A percentile compares a stretch with the other conserved stretches of the same genome.
Conservation (phyloP, 2,113 vertebrate genomes). For the Mesitornis unicolor region DNA sequence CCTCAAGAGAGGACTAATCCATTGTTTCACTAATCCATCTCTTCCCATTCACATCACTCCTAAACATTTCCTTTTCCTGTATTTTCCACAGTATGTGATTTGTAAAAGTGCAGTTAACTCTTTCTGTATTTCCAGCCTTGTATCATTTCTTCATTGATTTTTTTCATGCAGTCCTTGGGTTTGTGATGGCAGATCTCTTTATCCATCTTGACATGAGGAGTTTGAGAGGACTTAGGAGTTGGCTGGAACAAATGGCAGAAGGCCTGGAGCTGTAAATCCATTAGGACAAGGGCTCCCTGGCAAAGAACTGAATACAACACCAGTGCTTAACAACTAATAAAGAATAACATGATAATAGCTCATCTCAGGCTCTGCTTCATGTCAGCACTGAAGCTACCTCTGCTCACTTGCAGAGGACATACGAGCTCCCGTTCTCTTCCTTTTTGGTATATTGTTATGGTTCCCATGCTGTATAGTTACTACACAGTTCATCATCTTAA, state of each 20-base stretch:
- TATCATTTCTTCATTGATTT: not conserved
- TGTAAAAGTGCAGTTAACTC: not conserved
- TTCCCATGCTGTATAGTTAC: not conserved
- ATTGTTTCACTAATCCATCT: not conserved
- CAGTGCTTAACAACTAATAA: not conserved
- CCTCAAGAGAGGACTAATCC: not conserved
- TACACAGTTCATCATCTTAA: not conserved
- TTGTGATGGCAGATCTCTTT: not conserved
- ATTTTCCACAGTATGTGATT: not conserved
- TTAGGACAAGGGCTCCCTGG: not conserved
- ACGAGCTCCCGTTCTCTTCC: not conserved
- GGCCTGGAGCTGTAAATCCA: not conserved
- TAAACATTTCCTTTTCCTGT: not conserved
- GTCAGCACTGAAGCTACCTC: not conserved
- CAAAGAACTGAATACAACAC: not conserved
- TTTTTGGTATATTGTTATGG: not conserved
- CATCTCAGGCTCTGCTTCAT: not conserved
- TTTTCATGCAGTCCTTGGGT: not conserved
- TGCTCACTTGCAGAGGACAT: not conserved
- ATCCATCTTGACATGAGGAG: not conserved
- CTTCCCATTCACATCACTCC: not conserved
- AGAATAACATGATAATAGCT: not conserved
- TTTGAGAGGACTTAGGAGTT: not conserved
- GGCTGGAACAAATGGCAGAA: constrained; percentile 11
- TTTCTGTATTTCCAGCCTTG: not conserved